These are phyloP conservation scores for Pyxicephalus adspersus DNA, from an alignment of 2,113 vertebrate species.

Conservation along the genomic window DNA sequence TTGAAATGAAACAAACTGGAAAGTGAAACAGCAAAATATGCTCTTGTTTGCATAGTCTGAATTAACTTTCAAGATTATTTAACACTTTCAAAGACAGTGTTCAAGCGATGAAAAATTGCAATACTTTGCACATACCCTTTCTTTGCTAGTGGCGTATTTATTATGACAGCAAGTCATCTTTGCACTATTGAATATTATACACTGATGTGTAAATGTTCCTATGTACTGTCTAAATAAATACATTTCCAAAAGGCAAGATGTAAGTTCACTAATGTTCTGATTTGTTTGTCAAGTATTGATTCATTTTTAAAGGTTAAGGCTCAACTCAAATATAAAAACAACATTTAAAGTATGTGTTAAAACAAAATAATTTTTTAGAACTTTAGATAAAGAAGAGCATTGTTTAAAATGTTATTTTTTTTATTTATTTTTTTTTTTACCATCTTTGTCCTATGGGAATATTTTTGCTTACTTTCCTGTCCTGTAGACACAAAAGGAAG, in stretches of 20 bases:
- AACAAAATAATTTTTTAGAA: too few species aligned
- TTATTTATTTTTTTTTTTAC: too few species aligned
- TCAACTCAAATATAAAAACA: too few species aligned
- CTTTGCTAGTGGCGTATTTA: slow-evolving; percentile 62
- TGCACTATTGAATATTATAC: slow-evolving; percentile 66
- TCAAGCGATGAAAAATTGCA: slow-evolving; percentile 2
- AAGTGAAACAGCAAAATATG: slow-evolving; percentile 44
- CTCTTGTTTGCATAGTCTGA: slow-evolving; percentile 49
- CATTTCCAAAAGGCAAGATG: slow-evolving; percentile 67
- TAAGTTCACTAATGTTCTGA: slow-evolving; percentile 66
- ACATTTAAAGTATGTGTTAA: too few species aligned
- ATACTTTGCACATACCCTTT: slow-evolving; percentile 59
- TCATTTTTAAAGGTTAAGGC: slow-evolving; percentile 16
- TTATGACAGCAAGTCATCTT: slow-evolving; percentile 66
- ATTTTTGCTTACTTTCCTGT: too few species aligned
- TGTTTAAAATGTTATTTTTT: too few species aligned
- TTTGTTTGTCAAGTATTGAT: slow-evolving; percentile 69
- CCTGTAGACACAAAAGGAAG: too few species aligned
- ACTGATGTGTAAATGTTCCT: slow-evolving; percentile 65
- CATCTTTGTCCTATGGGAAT: too few species aligned
- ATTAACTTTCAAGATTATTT: slow-evolving; percentile 34
- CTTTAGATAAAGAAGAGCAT: too few species aligned
- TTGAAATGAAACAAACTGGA: slow-evolving; percentile 45
- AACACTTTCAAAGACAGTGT: slow-evolving; percentile 42
- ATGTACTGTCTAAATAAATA: slow-evolving; percentile 75